These are phyloP conservation scores for Cherax quadricarinatus DNA, from an alignment of 1,140 invertebrate genomes.

Conservation along the genomic window DNA sequence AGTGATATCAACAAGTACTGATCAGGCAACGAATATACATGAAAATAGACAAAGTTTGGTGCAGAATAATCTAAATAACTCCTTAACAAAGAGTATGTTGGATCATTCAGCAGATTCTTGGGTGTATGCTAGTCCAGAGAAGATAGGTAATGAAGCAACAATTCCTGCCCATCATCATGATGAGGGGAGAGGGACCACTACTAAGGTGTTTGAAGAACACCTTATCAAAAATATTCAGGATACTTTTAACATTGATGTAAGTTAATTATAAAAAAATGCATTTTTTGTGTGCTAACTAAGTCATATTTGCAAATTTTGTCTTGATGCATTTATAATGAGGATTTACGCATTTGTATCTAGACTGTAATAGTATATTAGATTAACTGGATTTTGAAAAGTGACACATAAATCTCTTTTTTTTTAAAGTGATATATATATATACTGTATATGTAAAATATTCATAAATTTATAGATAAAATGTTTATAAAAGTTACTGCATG, in stretches of 20 bases:
- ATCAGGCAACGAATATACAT: constrained; percentile 22
- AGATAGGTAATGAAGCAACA: constrained; percentile 27
- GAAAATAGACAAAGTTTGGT: constrained; percentile 27
- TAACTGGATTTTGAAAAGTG: not conserved
- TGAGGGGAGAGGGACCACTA: constrained; percentile 37
- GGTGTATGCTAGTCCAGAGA: constrained; percentile 32
- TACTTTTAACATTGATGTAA: constrained; percentile 73
- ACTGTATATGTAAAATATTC: too few relatives aligned
- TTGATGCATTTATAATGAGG: not conserved
- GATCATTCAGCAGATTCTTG: constrained; percentile 21
- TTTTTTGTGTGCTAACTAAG: not conserved
- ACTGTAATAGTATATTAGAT: not conserved
- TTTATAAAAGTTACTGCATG: not conserved
- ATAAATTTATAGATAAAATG: too few relatives aligned
- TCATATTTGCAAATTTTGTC: not conserved
- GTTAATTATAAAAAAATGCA: not conserved
- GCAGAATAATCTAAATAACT: constrained; percentile 31
- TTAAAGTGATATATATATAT: not conserved
- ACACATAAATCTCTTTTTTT: not conserved
- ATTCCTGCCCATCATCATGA: not conserved
- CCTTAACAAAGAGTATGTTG: not conserved
- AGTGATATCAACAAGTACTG: constrained; percentile 21
- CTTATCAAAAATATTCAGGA: constrained; percentile 67
- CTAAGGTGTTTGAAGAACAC: constrained; percentile 65
- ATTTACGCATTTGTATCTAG: not conserved